Evolutionary conservation across 2,797 vertebrate genomes (phyloP).

Genomic region (Glyptemys insculpta): DNA sequence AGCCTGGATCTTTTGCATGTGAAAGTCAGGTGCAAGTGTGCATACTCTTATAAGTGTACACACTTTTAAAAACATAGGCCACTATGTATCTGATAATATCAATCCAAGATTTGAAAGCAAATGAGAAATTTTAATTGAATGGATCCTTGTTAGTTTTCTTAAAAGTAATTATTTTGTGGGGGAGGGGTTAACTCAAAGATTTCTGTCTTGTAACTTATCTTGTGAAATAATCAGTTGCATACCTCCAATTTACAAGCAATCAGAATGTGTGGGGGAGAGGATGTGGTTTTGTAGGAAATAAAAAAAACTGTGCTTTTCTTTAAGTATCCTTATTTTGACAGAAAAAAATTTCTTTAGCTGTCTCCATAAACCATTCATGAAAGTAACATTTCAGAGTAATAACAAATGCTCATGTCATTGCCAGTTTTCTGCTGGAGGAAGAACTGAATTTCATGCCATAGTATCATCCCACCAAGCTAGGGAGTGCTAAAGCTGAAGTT

Average conservation of each 20-base stretch:
- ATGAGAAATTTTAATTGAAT: background rate
- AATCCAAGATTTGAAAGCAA: background rate
- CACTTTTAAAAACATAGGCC: background rate
- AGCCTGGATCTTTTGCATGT: background rate
- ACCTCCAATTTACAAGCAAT: background rate
- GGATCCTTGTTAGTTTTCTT: background rate
- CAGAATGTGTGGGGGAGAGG: background rate
- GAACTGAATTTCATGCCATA: background rate
- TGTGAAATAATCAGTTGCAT: background rate
- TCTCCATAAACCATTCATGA: conserved; percentile 26
- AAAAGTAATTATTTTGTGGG: background rate
- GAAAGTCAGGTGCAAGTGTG: background rate
- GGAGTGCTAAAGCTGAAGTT: background rate
- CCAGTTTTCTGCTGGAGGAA: conserved; percentile 25
- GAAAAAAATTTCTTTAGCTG: background rate
- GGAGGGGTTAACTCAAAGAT: background rate
- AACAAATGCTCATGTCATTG: conserved; percentile 34
- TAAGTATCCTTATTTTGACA: conserved; percentile 34
- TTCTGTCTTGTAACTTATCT: background rate
- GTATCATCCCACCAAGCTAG: background rate
- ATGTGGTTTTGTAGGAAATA: background rate
- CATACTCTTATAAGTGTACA: background rate
- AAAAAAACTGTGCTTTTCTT: background rate
- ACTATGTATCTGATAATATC: fast-evolving
- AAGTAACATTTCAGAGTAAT: conserved; percentile 55